Evolutionary conservation across 2,888 invertebrate species (phyloP), one percentile per base, ranked within the genome.

Genomic region (Nycteola revayana): DNA sequence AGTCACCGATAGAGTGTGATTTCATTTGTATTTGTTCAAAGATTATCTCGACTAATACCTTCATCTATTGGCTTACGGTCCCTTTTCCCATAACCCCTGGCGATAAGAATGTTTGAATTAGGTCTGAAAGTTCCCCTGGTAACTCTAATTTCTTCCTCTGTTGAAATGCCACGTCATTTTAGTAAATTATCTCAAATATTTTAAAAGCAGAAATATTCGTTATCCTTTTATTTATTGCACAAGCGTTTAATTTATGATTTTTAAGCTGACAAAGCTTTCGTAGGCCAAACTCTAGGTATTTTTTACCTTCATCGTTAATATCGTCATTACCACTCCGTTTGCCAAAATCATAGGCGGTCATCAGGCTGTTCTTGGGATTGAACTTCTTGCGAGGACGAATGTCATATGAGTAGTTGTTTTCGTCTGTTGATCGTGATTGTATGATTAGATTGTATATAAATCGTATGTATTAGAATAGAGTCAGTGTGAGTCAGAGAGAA

Each of bases 131-230:
- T 67, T 39, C 76, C 75, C 52, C 83, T 70, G 53, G 75, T 75
- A 58, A 77, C 77, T 68, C 82, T 85, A 49, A 83, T 73, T 68
- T 80, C 79, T 49, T 76, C 78, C 56, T 83, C 86, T 87, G 84
- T 68, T 58, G 54, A 63, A 73, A 75, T 64, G 44, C 33, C 50
- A 69, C 70, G 48, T 60, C 56, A 58, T 31, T 48, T 43, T 51
- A 34, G 42, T 53, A 42, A 51, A 53, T 51, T 45, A 47, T 49
- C 44, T 49, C 28, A 33, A 25, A 37, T 54, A 25, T 20, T 17
- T 34, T 14, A 11, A 22, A 33, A 57, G 53, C 50, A 46, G 43
- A 42, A 42, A 34, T 10, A 55, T 52, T 54, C 53, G 28, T 42
- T 28, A 37, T 27, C 25, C 34, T 25, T 31, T 40, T 36, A 28